Evolutionary conservation across 2,888 invertebrate genomes (phyloP).

Genomic region (Plebejus melissa): DNA sequence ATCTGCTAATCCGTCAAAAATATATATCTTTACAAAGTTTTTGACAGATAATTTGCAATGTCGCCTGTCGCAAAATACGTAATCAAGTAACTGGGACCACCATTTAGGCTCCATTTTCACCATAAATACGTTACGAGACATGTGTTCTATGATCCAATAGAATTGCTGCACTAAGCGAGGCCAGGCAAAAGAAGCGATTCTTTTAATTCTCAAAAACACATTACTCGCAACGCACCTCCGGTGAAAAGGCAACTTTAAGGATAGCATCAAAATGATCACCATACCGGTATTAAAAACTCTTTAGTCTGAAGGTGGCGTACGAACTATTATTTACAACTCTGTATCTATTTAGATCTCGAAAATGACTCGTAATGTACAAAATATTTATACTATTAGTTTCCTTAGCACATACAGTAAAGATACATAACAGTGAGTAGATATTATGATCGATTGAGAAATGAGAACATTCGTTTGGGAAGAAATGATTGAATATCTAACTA

Average conservation of each 20-base stretch:
- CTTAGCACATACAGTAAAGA: constrained; percentile 14
- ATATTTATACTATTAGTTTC: neutral
- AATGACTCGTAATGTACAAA: neutral
- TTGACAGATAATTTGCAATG: neutral
- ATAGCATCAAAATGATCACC: neutral
- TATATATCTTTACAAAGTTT: neutral
- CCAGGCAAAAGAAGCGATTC: neutral
- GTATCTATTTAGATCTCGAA: neutral
- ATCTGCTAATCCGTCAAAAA: neutral
- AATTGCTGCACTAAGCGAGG: neutral
- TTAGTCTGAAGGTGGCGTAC: neutral
- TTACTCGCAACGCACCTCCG: neutral
- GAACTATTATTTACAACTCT: neutral
- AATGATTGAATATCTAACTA: constrained; percentile 16
- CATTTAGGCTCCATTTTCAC: no score
- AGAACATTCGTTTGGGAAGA: neutral
- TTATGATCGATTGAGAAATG: constrained; percentile 13
- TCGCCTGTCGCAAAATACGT: neutral
- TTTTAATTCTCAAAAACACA: neutral
- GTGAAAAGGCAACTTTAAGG: neutral
- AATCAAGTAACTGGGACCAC: neutral
- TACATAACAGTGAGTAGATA: neutral
- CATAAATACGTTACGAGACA: neutral
- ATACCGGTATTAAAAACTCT: neutral
- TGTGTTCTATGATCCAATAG: neutral